Base-by-base conservation (phyloP, 2,113 vertebrate species). In the Leuciscus idus region DNA sequence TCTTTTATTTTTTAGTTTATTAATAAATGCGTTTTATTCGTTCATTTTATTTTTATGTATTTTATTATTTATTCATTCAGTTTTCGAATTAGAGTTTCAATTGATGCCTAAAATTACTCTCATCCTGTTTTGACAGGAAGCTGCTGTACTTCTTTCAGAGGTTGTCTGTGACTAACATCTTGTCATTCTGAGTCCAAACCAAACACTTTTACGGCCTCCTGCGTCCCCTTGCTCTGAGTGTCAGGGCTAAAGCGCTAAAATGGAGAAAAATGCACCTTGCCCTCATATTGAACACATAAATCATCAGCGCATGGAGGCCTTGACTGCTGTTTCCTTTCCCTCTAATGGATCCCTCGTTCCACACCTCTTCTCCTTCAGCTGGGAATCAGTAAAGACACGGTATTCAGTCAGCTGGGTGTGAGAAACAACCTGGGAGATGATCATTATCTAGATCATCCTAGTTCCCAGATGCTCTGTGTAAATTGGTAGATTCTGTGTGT, bases 201-300 rank as follows among this genome's bases (percentile, higher is more conserved):
- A 50, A 48, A 46, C 55, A 28, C 75, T 66, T 83, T 80, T 83
- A 64, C 15, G 26, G 33, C 52, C 26, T 10, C 33, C 68, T 23
- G 50, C 68, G 59, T 36, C 70, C 23, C 23, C 57, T 83, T 55
- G 73, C 43, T 74, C 30, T 11, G 36, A 70, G 74, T 90, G 83
- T 86, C 15, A 23, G 50, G 85, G 59, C 83, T 84, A 89, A 90
- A 85, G 73, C 26, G 72, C 28, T 62, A 83, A 86, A 89, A 91
- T 88, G 48, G 84, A 89, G 85, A 91, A 88, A 90, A 91, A 88
- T 86, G 81, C 87, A 80, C 46, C 11, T 33, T 72, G 10, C 17
- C 80, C 86, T 78, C 77, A 89, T 91, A 92, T 91, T 92, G 88
- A 92, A 87, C 78, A 81, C 87, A 91, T 92, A 86, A 89, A 93